phyloP scores from a whole-genome alignment of 2,797 vertebrate species.

The Spinus pinus region DNA sequence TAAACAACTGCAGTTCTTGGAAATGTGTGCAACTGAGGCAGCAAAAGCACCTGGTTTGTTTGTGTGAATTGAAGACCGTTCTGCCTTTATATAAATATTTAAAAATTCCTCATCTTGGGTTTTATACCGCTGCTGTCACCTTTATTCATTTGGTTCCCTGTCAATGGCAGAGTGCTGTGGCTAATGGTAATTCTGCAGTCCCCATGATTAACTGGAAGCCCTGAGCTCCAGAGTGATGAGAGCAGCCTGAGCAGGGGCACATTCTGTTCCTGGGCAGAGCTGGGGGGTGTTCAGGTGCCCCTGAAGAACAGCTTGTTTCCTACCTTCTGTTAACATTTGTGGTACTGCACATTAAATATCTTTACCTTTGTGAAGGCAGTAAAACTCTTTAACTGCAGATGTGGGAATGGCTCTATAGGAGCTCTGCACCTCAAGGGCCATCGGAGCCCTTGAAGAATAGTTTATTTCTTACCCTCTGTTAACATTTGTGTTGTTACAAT shows the following conservation, averaged over 20 bases:
- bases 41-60: background rate
- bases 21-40: background rate
- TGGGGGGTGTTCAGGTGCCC: background rate
- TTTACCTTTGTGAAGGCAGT: background rate
- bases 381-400: background rate
- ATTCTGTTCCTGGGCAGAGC: background rate
- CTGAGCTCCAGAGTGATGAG: background rate
- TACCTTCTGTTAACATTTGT: background rate
- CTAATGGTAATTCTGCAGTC: background rate
- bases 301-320: background rate
- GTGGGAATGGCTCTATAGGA: accelerated
- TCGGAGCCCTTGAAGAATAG: background rate
- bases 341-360: background rate
- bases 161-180: background rate
- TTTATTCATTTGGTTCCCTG: background rate
- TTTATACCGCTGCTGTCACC: background rate
- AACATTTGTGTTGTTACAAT: background rate
- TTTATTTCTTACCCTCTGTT: background rate
- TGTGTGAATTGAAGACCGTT: background rate
- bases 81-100: background rate
- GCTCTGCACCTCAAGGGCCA: background rate
- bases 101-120: background rate
- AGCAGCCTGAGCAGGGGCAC: no score
- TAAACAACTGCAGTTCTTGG: background rate
- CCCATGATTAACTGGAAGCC: background rate